Evolutionary conservation across 2,113 vertebrate species (phyloP).

Genomic region (Trichechus manatus): DNA sequence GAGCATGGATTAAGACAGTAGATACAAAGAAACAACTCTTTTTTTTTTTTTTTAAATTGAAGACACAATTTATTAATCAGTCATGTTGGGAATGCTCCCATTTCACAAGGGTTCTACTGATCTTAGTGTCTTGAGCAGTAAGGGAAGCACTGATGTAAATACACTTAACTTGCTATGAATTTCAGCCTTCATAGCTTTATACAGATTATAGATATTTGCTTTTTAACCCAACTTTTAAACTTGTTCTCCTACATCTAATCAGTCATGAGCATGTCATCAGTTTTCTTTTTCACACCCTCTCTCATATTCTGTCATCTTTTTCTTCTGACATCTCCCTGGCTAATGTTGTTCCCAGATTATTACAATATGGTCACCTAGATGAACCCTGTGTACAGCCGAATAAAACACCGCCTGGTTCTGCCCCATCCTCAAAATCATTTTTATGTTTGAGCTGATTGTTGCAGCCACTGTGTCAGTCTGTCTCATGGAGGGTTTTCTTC

Average conservation of each 20-base stretch:
- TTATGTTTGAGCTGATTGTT: too few relatives aligned
- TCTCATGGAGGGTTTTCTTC: too few relatives aligned
- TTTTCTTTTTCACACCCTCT: conserved; percentile 3
- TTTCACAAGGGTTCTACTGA: conserved; percentile 2
- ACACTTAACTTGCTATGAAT: background rate
- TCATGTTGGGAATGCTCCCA: conserved; percentile 1
- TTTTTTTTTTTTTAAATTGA: background rate
- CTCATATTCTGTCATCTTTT: background rate
- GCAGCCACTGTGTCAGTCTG: too few relatives aligned
- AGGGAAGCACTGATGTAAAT: background rate
- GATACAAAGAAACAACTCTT: conserved; percentile 1
- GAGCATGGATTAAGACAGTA: conserved; percentile 4
- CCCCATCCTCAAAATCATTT: too few relatives aligned
- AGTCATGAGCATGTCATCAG: background rate
- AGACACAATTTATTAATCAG: background rate
- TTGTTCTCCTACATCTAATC: background rate
- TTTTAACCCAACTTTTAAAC: background rate
- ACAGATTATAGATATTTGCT: background rate
- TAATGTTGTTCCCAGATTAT: background rate
- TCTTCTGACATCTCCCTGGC: background rate
- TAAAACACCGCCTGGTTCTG: too few relatives aligned
- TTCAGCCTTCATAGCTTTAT: conserved; percentile 7
- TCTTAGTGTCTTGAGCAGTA: background rate
- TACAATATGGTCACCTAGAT: background rate
- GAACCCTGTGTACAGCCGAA: background rate